Conservation (phyloP, 2,113 vertebrate species). For the Clinocottus analis region DNA sequence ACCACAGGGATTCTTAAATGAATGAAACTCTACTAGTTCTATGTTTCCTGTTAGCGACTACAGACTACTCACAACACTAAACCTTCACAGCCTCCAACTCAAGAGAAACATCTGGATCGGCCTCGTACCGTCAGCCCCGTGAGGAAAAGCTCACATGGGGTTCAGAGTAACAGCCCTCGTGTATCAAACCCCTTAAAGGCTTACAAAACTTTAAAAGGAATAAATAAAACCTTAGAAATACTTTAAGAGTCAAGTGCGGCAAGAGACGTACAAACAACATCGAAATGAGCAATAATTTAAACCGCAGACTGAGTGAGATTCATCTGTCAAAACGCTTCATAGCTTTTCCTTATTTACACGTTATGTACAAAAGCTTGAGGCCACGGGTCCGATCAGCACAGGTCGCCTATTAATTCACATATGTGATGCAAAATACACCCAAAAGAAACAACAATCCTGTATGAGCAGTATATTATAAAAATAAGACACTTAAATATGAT, state of each 20-base stretch:
- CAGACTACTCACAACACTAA: conserved; percentile 28
- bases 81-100: conserved; percentile 26
- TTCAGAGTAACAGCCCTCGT: conserved; percentile 4
- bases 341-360: conserved; percentile 28
- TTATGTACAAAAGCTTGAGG: conserved; percentile 50
- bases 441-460: not conserved
- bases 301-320: conserved; percentile 1
- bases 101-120: not conserved
- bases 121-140: not conserved
- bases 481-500: not conserved
- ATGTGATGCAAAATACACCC: conserved; percentile 2
- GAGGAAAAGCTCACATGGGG: conserved; percentile 7
- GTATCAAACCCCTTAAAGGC: not conserved
- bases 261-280: conserved; percentile 37
- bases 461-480: not conserved
- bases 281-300: conserved; percentile 25
- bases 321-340: not conserved
- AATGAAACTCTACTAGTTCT: conserved; percentile 33
- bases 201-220: conserved; percentile 19
- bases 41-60: conserved; percentile 29
- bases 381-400: too few species aligned
- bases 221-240: conserved; percentile 42
- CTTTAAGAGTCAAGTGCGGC: conserved; percentile 16
- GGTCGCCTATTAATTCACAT: too few species aligned
- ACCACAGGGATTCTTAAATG: conserved; percentile 36